A percentile compares a stretch with the other conserved stretches of the same genome.
Conservation (phyloP, 2,888 invertebrate species). For the Leptopilina drosophilae region DNA sequence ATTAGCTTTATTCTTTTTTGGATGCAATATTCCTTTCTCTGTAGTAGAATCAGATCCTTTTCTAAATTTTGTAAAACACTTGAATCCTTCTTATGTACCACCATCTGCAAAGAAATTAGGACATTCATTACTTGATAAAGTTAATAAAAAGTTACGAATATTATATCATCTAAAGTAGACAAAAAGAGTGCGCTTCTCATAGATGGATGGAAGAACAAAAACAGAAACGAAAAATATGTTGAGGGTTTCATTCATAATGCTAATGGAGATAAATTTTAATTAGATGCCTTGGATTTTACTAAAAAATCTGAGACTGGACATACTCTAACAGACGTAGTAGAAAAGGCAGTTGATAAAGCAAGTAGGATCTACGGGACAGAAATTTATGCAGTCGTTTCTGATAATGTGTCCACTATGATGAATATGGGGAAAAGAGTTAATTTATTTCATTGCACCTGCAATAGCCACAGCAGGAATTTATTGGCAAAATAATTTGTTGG, state of each 20-base stretch:
- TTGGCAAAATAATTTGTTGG: slow-evolving; percentile 56
- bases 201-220: background rate
- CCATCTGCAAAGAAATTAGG: background rate
- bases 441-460: slow-evolving; percentile 59
- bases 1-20: slow-evolving; percentile 43
- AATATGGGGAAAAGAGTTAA: slow-evolving; percentile 54
- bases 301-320: slow-evolving; percentile 47
- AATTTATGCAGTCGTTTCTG: slow-evolving; percentile 59
- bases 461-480: slow-evolving; percentile 59
- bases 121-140: slow-evolving; percentile 4
- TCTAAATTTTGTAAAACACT: slow-evolving; percentile 37
- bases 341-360: slow-evolving; percentile 50
- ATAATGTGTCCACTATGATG: slow-evolving; percentile 60
- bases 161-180: background rate
- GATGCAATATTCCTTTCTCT: slow-evolving; percentile 43
- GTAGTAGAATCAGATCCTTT: slow-evolving; percentile 42
- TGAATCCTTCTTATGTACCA: slow-evolving; percentile 38
- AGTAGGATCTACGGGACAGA: slow-evolving; percentile 48
- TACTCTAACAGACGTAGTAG: slow-evolving; percentile 49
- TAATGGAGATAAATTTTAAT: background rate
- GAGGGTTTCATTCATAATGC: background rate
- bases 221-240: background rate
- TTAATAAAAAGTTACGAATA: background rate
- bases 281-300: slow-evolving; percentile 46
- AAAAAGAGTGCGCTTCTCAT: background rate